phyloP scores from a whole-genome alignment of 2,113 vertebrate genomes.

The Smithornis capensis region DNA sequence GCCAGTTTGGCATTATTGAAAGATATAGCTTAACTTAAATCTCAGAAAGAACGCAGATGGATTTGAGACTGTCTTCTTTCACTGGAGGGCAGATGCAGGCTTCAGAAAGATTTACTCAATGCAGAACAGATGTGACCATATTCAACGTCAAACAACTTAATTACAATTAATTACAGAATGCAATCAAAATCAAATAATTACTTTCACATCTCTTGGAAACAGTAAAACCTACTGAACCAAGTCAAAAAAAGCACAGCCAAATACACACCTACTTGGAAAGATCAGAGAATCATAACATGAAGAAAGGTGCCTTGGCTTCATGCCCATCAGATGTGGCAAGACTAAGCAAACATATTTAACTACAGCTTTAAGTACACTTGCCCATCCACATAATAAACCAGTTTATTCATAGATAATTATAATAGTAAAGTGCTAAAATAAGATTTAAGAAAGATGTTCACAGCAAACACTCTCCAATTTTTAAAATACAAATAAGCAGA shows the following conservation, averaged over 20 bases:
- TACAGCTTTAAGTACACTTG: neutral
- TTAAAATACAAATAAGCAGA: slow-evolving; percentile 2
- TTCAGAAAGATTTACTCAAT: neutral
- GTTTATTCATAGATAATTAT: neutral
- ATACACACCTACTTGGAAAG: neutral
- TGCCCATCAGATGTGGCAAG: slow-evolving; percentile 54
- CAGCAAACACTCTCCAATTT: neutral
- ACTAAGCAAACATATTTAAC: slow-evolving; percentile 16
- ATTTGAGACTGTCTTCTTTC: neutral
- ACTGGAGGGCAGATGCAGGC: neutral
- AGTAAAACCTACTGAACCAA: neutral
- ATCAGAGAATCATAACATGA: neutral
- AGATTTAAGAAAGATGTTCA: neutral
- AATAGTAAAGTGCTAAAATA: neutral
- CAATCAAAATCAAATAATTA: neutral
- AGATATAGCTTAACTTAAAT: neutral
- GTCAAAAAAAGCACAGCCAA: neutral
- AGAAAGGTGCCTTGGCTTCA: neutral
- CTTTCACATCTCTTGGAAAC: neutral
- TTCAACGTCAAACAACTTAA: neutral
- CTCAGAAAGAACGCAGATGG: neutral
- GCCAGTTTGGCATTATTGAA: neutral
- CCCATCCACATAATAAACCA: neutral
- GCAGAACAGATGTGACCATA: neutral
- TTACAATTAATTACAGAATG: neutral